A percentile compares a stretch with the other conserved stretches of the same genome.
Evolutionary conservation across 2,113 vertebrate species (phyloP).

Genomic region (Tympanuchus pallidicinctus): DNA sequence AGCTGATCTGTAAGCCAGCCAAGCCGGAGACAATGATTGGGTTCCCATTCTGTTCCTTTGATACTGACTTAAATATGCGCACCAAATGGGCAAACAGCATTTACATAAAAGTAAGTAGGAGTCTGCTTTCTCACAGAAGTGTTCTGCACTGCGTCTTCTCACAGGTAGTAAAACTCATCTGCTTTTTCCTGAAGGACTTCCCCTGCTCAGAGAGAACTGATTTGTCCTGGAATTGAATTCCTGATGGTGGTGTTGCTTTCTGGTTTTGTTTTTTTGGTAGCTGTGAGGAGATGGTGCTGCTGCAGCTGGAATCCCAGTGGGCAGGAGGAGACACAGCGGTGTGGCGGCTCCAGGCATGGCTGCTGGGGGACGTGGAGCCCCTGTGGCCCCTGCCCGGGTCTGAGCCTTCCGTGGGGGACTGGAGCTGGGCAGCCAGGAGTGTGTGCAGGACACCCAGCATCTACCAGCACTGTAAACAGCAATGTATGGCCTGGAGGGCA

Average conservation of each 20-base stretch:
- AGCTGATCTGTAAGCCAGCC: constrained; percentile 34
- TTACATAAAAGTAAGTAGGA: neutral
- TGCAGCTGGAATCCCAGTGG: neutral
- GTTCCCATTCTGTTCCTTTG: constrained; percentile 49
- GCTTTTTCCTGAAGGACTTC: neutral
- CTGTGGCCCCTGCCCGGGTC: neutral
- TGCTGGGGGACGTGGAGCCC: accelerated
- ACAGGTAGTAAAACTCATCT: neutral
- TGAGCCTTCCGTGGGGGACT: neutral
- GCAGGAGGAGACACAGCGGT: accelerated
- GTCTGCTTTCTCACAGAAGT: neutral
- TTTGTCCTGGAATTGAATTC: neutral
- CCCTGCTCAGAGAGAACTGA: neutral
- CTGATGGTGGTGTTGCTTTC: neutral
- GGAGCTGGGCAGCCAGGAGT: accelerated
- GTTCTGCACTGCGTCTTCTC: neutral
- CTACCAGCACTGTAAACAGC: neutral
- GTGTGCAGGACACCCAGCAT: neutral
- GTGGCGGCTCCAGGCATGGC: accelerated
- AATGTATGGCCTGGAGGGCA: neutral
- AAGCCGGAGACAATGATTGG: constrained; percentile 10
- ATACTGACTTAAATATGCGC: neutral
- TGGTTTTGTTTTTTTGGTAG: neutral
- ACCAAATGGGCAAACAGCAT: constrained; percentile 1
- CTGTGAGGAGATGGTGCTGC: neutral